Evolutionary conservation across 2,888 invertebrate species (phyloP).

Genomic region (Diarsia brunnea): DNA sequence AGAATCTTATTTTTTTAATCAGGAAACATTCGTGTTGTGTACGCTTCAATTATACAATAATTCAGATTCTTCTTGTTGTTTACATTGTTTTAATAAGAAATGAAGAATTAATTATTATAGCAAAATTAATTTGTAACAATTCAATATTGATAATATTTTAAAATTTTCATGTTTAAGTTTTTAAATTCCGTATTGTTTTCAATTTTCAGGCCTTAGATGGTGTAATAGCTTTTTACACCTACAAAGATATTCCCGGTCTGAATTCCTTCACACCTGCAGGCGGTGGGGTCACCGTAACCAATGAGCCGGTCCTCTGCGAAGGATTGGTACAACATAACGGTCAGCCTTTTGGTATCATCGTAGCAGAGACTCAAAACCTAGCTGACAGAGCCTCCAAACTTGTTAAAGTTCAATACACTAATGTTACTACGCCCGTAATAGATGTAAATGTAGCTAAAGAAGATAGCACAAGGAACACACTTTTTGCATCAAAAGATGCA

Average conservation of each 20-base stretch:
- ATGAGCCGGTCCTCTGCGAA: slow-evolving; percentile 79
- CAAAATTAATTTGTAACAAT: background rate
- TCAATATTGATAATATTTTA: background rate
- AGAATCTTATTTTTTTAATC: too few relatives aligned
- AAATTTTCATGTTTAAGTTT: background rate
- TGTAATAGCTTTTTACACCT: slow-evolving; percentile 91
- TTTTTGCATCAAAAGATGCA: slow-evolving; percentile 19
- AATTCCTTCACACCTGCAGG: slow-evolving; percentile 87
- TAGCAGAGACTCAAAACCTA: slow-evolving; percentile 88
- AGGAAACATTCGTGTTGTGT: background rate
- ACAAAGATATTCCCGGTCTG: slow-evolving; percentile 92
- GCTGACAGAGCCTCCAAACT: slow-evolving; percentile 90
- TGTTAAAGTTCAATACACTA: slow-evolving; percentile 88
- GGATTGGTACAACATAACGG: slow-evolving; percentile 69
- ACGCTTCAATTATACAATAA: background rate
- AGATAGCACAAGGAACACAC: slow-evolving; percentile 34
- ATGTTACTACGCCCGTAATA: slow-evolving; percentile 67
- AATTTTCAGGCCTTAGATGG: slow-evolving; percentile 89
- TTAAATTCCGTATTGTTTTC: background rate
- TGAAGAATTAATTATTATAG: background rate
- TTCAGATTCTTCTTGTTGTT: background rate
- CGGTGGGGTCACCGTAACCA: slow-evolving; percentile 12
- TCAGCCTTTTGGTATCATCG: slow-evolving; percentile 84
- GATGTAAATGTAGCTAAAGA: slow-evolving; percentile 46
- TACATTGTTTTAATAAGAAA: background rate